Base-by-base conservation (phyloP, 2,113 vertebrate species). In the Heterochromis multidens region DNA sequence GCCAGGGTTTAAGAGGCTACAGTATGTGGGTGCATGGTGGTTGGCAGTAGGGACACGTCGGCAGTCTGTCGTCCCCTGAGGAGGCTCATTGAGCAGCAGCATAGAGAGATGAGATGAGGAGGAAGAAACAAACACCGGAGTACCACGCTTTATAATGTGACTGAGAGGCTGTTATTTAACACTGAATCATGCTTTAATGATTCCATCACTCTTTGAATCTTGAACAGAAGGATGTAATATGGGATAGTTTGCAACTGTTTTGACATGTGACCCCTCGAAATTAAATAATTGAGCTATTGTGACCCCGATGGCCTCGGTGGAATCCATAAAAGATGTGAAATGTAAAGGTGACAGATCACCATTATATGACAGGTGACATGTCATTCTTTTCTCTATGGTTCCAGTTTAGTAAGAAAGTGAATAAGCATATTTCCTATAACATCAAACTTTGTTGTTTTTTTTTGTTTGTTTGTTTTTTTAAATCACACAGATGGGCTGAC, bases 41-140 rank as follows among this genome's bases (percentile, higher is more conserved):
- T 61, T 91, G 74, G 81, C 78, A 35, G 27, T 27, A 61, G 37
- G 60, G 61, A 31, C 54, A 43, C 16, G 67, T 89, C 83, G 65
- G 89, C 89, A 92, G 33, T 58, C 70, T 72, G 85, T 77, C 59
- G n/a, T 85, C 52, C 76, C 77, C 37, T 5, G 77, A 77, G 86
- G 81, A 74, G 49, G 23, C 65, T 78, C 52, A 60, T 13, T 46
- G 67, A 82, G 59, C 40, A 79, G 62, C 13, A 27, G 31, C 9
- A 21, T 6, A 29, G 70, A 52, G 77, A 83, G 57, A 74, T 35
- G 40, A 82, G 33, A 80, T 21, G 43, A 83, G 31, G 62, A 79
- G 40, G 12, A 57, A 83, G 78, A 25, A 35, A 63, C 79, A 78
- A 85, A 77, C 84, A 78, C 25, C 31, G n/a, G 79, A 60, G 65